Base-by-base conservation (phyloP, 1,140 invertebrate genomes). In the Drosophila pseudoobscura region DNA sequence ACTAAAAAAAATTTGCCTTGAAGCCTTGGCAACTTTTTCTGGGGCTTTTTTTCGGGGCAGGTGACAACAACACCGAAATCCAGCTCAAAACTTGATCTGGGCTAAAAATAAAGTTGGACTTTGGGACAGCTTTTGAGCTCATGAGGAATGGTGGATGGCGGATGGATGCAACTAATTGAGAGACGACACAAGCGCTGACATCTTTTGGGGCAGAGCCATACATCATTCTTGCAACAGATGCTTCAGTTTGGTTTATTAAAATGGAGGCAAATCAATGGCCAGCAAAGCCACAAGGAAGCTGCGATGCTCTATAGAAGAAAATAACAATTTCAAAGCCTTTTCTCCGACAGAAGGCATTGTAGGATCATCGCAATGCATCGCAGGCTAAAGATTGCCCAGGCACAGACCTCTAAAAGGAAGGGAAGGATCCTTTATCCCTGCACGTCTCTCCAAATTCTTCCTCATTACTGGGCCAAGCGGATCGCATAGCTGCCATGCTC, bases 161-260 rank as follows among this genome's bases (percentile, higher is more conserved):
- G 17, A 17, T 17, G 17, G 17, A 46, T 57, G 31, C 49, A 64
- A 74, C 69, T 74, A 75, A 74, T 65, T 57, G 43, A 75, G 31
- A 46, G 69, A 20, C 24, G 7, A 55, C n/a, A 15, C 31, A 66
- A 13, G 24, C n/a, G 56, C 49, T 74, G 71, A 58, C 71, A 74
- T 43, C 9, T 55, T 24, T 20, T 45, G 9, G 31, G 56, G 59
- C 6, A 55, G 8, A 55, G 41, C 52, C 50, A 74, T 58, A 58
- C 41, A 53, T 74, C 60, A 75, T 75, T 54, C 45, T 45, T 75
- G 61, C 4, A 75, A 55, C 72, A 75, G 62, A 56, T 66, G 61
- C 51, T 51, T n/a, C 22, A 66, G 51, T 46, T 62, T 51, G 61
- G 39, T 50, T 45, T 74, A 58, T 51, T 51, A 65, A 69, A 41